These are phyloP conservation scores for Stylophora pistillata DNA, from an alignment of 64 coral and sea anemone species.

Conservation along the genomic window DNA sequence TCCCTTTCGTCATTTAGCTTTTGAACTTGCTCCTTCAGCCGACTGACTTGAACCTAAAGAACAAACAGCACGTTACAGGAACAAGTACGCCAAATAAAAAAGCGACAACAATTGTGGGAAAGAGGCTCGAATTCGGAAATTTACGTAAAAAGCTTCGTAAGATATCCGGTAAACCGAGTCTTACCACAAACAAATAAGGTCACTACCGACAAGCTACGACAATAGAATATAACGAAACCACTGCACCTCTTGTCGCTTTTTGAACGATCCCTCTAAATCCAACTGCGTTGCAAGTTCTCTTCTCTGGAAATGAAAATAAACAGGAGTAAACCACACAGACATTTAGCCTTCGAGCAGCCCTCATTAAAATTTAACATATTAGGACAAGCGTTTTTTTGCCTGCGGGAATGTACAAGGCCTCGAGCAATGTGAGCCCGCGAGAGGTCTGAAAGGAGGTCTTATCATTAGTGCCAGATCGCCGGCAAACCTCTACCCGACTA, in stretches of 20 bases:
- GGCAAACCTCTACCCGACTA: no score
- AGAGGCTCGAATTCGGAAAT: not conserved
- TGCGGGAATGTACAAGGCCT: no score
- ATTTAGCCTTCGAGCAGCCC: no score
- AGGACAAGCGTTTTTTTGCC: no score
- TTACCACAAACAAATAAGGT: not conserved
- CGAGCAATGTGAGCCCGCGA: no score
- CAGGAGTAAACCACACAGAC: not conserved
- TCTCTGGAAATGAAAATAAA: conserved; percentile 29
- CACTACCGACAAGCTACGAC: not conserved
- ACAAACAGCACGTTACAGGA: not conserved
- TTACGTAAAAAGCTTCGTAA: not conserved
- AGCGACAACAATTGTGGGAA: not conserved
- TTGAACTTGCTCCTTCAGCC: conserved; percentile 81
- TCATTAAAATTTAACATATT: no score
- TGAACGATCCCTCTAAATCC: conserved; percentile 63
- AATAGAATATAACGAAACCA: not conserved
- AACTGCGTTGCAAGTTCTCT: conserved; percentile 58
- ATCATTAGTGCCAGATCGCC: no score
- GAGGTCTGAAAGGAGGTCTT: no score
- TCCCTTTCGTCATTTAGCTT: conserved; percentile 74
- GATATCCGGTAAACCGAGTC: not conserved
- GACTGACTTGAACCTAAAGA: conserved; percentile 64
- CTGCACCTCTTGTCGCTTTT: conserved; percentile 62
- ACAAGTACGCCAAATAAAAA: not conserved